Evolutionary conservation across 2,888 invertebrate genomes (phyloP), one percentile per base, ranked within the genome.

Genomic region (Archaeoteleia sp.): DNA sequence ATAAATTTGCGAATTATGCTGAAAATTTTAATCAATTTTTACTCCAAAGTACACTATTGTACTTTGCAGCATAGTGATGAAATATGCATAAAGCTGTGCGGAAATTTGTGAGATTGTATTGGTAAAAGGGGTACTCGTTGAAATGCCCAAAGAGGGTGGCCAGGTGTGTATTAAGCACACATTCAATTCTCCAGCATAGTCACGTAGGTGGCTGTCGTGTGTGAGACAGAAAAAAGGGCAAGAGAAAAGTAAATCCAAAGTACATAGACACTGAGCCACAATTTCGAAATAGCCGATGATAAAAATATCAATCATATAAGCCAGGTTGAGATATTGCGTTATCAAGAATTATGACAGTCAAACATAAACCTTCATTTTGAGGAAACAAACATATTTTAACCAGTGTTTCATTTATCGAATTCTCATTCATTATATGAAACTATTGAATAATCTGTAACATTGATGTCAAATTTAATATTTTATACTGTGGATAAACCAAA

Each of bases 101-200:
- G 40, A 55, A 55, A 49, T 43, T 49, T 46, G 46, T 35, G 42
- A 46, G 46, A 53, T 40, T 12, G 35, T 12, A 23, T 34, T 23
- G 25, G 32, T 57, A 46, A 61, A 67, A 60, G 61, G 61, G 61
- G 57, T 61, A 55, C 45, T 55, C 48, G 37, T 32, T 57, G 40
- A 46, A 67, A 51, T 48, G 48, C 25, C 15, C 48, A 14, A 48
- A 35, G 51, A 55, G 69, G 60, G 65, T 55, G 68, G 46, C 69
- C 69, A 69, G 69, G 65, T 69, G 69, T 48, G 40, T 57, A 20
- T 68, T 48, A 39, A 46, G 14, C 25, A 25, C 51, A 58, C 37
- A 40, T 63, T 60, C 68, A 58, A 63, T 68, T 68, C 45, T 17
- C 34, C 9, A 58, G 27, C 63, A 14, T 58, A 55, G 60, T 63